Percentiles rank a stretch among this genome's conserved stretches.
Evolutionary conservation across 2,888 invertebrate species (phyloP).

Genomic region (Dynastes grantii): DNA sequence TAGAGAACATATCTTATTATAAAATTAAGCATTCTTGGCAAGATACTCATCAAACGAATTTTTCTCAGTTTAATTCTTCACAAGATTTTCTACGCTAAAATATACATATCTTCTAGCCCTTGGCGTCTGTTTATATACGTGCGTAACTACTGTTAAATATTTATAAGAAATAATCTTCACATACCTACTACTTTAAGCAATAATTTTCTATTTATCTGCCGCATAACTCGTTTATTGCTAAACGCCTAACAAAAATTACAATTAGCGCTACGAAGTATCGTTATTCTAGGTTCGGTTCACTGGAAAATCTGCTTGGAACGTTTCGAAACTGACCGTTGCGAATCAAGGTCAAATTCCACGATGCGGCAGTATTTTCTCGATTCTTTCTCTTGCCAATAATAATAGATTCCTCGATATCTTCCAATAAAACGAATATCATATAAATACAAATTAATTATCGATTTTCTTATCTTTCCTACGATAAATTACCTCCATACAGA

Average conservation of each 20-base stretch:
- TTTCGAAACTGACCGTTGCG: constrained; percentile 22
- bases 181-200: neutral
- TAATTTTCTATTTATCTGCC: constrained; percentile 2
- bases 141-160: too few relatives aligned
- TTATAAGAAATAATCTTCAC: too few relatives aligned
- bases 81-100: too few relatives aligned
- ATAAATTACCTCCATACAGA: neutral
- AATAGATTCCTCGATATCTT: neutral
- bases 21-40: too few relatives aligned
- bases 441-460: constrained; percentile 19
- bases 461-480: constrained; percentile 13
- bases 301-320: constrained; percentile 20
- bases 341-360: constrained; percentile 38
- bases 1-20: too few relatives aligned
- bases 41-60: too few relatives aligned
- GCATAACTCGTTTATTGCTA: neutral
- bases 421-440: neutral
- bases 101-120: too few relatives aligned
- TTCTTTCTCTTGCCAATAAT: constrained; percentile 20
- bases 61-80: too few relatives aligned
- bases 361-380: constrained; percentile 13
- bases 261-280: neutral
- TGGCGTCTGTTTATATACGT: too few relatives aligned
- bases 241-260: neutral
- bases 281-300: neutral